Base-by-base conservation (phyloP, 2,797 vertebrate species). In the Lagorchestes hirsutus region DNA sequence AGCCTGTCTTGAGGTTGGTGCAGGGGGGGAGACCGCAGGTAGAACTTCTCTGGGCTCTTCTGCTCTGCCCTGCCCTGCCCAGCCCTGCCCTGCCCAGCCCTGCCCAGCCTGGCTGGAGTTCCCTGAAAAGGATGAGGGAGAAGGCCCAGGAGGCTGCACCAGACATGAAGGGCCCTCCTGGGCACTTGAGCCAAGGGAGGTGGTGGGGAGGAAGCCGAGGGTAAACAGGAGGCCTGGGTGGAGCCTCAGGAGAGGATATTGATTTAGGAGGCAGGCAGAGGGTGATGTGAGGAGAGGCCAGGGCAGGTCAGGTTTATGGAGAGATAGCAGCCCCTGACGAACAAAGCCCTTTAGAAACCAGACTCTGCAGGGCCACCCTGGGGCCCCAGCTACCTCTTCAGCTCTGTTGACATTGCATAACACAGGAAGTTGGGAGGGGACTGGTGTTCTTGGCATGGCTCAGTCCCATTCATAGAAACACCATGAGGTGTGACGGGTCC, bases 381-480 rank as follows among this genome's bases (percentile, higher is more conserved):
- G 54, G 54, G 62, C 54, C 18, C 59, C 29, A 54, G 54, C 40
- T 24, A 28, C 62, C 55, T 57, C 87, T 31, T 18, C 93, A 50
- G 5, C 5, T 10, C 52, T 28, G 28, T 67, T 22, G 13, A 31
- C 1, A 82, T 82, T 82, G 74, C 74, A 82, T 82, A 82, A 82
- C 52, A 31, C 91, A 91, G 91, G 59, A 90, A 55, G 74, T 29
- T 54, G 55, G 55, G 62, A 62, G 92, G 90, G 54, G 58, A 55
- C 40, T 46, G n/a, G 74, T 82, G 40, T 46, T 82, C 74, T 82
- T 82, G 74, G 74, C 74, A 82, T 24, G 67, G 74, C 18, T 46
- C n/a, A 46, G 74, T 46, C 74, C 74, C 74, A 82, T 82, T 82
- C 74, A 82, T 82, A 82, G 74, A 82, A 82, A 46, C 74, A 82